Base-by-base conservation (phyloP, 2,888 invertebrate species). In the Sinhomidia bicolor region DNA sequence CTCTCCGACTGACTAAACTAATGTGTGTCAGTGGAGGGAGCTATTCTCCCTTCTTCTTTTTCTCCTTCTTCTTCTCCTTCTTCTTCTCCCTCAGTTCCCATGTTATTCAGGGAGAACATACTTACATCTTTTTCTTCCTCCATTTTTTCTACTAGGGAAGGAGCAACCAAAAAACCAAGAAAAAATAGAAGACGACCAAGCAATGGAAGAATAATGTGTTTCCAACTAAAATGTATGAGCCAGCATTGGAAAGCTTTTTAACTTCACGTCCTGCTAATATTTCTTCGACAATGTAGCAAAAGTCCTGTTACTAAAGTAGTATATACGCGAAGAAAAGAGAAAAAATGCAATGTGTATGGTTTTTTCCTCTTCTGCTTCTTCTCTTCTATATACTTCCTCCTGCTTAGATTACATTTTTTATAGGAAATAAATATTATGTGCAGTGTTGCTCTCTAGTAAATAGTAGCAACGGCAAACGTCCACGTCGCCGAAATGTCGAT, bases 201-300 rank as follows among this genome's bases (percentile, higher is more conserved):
- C 60, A 85, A 85, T 89, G 78, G 62, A 85, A 89, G 89, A 89
- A 85, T 85, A 85, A 89, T 89, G 85, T 62, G 74, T 89, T 88
- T 85, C 84, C 80, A 76, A 68, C 62, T 68, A 54, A 81, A 89
- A 85, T 89, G 79, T 89, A 89, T 85, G 85, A 80, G 76, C 81
- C 71, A 89, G 86, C 89, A 89, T 71, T 74, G 84, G 87, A 89
- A 89, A 89, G 89, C 88, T 88, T 89, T 89, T 88, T 89, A 89
- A 60, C 89, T 89, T 65, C 81, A 89, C 79, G 86, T 83, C 83
- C 83, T 78, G 71, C 71, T 71, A 81, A 88, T 84, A 88, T 88
- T 88, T 88, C 84, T 84, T 84, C 68, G 51, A 83, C 71, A 60
- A 76, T 32, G 76, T 32, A 51, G 26, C 29, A 47, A 41, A 47